A percentile compares a stretch with the other conserved stretches of the same genome.
Conservation (phyloP, 2,888 invertebrate genomes). For the Caenorhabditis macrosperma region DNA sequence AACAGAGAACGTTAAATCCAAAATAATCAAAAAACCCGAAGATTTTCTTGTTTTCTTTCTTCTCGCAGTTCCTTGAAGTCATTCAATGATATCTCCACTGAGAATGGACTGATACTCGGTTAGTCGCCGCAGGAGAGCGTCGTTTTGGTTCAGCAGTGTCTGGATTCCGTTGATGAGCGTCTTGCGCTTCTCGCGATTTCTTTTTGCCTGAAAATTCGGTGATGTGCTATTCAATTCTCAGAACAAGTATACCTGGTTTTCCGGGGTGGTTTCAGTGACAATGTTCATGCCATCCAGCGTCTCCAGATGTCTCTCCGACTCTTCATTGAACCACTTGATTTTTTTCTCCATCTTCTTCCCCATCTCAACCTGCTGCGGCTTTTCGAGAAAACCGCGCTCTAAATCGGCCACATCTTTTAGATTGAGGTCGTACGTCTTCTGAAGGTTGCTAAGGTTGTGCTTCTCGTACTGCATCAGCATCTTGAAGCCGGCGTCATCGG, state of each 20-base stretch:
- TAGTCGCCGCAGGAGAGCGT: slow-evolving; percentile 66
- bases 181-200: slow-evolving; percentile 78
- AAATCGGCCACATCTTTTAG: slow-evolving; percentile 70
- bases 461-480: slow-evolving; percentile 75
- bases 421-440: slow-evolving; percentile 66
- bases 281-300: slow-evolving; percentile 75
- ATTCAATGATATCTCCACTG: slow-evolving; percentile 60
- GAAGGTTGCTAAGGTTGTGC: slow-evolving; percentile 68
- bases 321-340: slow-evolving; percentile 72
- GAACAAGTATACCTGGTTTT: slow-evolving; percentile 55
- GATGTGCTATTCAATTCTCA: no score
- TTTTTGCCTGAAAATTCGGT: slow-evolving; percentile 58
- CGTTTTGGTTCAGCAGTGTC: slow-evolving; percentile 74
- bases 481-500: slow-evolving; percentile 70
- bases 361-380: slow-evolving; percentile 70
- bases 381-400: slow-evolving; percentile 75
- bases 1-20: not conserved
- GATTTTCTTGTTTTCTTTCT: not conserved
- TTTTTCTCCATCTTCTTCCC: slow-evolving; percentile 72
- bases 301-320: slow-evolving; percentile 71
- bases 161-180: slow-evolving; percentile 74
- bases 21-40: slow-evolving; percentile 16
- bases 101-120: slow-evolving; percentile 62
- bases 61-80: not conserved
- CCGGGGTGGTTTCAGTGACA: slow-evolving; percentile 66